Base-by-base conservation (phyloP, 1,140 invertebrate genomes). In the honey bee (Apis mellifera) region DNA sequence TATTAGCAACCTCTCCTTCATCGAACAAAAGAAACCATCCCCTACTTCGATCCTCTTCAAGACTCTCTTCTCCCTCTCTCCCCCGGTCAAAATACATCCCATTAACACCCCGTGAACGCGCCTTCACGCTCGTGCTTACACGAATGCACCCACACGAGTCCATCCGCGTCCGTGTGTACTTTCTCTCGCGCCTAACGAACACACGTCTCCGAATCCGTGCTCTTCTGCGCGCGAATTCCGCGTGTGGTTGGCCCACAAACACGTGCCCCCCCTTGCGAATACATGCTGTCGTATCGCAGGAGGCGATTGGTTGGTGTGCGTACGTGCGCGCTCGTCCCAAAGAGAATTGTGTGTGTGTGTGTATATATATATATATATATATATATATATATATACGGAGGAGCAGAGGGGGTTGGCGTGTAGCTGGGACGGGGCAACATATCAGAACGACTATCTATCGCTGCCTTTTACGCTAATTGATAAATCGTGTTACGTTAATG, bases 401-500 rank as follows among this genome's bases (percentile, higher is more conserved):
- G 13, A 13, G 52, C 52, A 12, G 69, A 48, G 65, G 84, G 80
- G 78, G 78, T n/a, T 42, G 78, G 74, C 68, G 75, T 79, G 74
- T 85, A 72, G 88, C 71, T 84, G 83, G 89, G 80, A 80, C 82
- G 88, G 82, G 86, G 84, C 90, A 90, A 92, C 91, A 90, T 92
- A 94, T 93, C 92, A 91, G 91, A 89, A 92, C 91, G 91, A 93
- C 92, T 93, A 93, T 93, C 93, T 93, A 94, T 93, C 90, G 92
- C 89, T 91, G 92, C 93, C 93, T 94, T 94, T 94, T 92, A 94
- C 92, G 93, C 92, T 94, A 94, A 94, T 94, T 93, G 93, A 94
- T 94, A 94, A 94, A 94, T 94, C 93, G 93, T 94, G 93, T 94
- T 93, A 90, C 92, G 91, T 93, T 94, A 94, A 94, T 93, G 93